Conservation (phyloP, 2,113 vertebrate species). For the Conger conger region DNA sequence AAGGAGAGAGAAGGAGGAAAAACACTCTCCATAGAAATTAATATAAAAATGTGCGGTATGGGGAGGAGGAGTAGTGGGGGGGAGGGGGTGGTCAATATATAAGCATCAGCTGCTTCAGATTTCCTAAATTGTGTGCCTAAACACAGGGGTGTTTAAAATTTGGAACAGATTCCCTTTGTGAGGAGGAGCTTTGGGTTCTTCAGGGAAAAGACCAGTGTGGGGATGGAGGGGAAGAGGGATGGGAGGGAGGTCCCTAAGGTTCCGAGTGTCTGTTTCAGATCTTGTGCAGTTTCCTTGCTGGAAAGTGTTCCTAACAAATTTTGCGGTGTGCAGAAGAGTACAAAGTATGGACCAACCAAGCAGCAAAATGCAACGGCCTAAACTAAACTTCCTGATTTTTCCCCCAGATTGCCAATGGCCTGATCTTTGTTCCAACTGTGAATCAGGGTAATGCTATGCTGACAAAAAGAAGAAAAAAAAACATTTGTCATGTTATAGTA, state of each 20-base stretch:
- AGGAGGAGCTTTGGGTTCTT: constrained; percentile 46
- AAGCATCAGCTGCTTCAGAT: constrained; percentile 62
- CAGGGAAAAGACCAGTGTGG: constrained; percentile 22
- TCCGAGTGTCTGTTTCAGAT: constrained; percentile 45
- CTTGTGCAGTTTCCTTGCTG: constrained; percentile 41
- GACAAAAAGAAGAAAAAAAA: background rate
- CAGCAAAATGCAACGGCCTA: constrained; percentile 28
- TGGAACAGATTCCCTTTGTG: constrained; percentile 64
- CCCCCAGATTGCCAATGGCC: constrained; percentile 14
- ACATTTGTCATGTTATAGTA: background rate
- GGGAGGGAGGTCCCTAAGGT: constrained; percentile 59
- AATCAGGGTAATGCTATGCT: constrained; percentile 21
- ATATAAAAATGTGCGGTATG: constrained; percentile 38
- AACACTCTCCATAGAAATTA: constrained; percentile 53
- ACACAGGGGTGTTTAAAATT: constrained; percentile 59
- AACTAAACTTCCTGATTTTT: constrained; percentile 37
- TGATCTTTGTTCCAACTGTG: constrained; percentile 14
- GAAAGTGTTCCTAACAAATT: constrained; percentile 46
- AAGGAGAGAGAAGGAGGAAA: constrained; percentile 17
- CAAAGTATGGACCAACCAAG: constrained; percentile 36
- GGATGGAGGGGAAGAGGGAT: constrained; percentile 54
- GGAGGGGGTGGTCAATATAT: constrained; percentile 65
- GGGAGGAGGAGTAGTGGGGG: constrained; percentile 25
- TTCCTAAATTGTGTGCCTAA: constrained; percentile 53
- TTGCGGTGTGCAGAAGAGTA: constrained; percentile 37